These are phyloP conservation scores for Huso huso DNA, from an alignment of 2,797 vertebrate species.

Conservation along the genomic window DNA sequence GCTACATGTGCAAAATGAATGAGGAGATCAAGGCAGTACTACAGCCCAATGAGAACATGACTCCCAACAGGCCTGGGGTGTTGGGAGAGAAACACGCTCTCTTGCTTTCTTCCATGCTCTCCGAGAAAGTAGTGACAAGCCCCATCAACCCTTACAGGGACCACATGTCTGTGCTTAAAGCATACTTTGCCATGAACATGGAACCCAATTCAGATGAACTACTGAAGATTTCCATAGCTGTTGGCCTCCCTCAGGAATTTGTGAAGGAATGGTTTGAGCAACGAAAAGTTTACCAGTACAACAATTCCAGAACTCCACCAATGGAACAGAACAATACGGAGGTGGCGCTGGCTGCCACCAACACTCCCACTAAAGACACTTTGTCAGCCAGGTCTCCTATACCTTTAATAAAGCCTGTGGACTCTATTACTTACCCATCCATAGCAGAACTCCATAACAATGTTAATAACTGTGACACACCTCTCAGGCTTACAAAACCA, in stretches of 20 bases:
- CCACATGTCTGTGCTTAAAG: conserved; percentile 99
- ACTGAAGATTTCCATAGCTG: conserved; percentile 99
- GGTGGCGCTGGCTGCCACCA: conserved; percentile 72
- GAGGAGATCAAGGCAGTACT: conserved; percentile 98
- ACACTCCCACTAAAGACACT: conserved; percentile 86
- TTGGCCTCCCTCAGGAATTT: conserved; percentile 99
- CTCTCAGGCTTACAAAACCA: conserved; percentile 91
- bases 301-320: conserved; percentile 82
- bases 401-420: conserved; percentile 69
- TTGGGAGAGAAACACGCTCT: conserved; percentile 88
- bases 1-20: conserved; percentile 99
- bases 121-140: conserved; percentile 85
- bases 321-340: conserved; percentile 82
- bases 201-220: conserved; percentile 98
- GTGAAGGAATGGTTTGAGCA: conserved; percentile 99
- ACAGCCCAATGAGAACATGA: conserved; percentile 89
- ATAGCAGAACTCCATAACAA: conserved; percentile 92
- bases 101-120: conserved; percentile 85
- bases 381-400: conserved; percentile 83
- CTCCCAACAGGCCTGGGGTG: conserved; percentile 77
- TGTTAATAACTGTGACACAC: conserved; percentile 86
- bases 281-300: conserved; percentile 93
- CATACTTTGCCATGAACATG: conserved; percentile 99
- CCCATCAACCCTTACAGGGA: conserved; percentile 93
- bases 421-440: conserved; percentile 87